Conservation (phyloP, 2,888 invertebrate genomes). For the Rhodophaea formosa region DNA sequence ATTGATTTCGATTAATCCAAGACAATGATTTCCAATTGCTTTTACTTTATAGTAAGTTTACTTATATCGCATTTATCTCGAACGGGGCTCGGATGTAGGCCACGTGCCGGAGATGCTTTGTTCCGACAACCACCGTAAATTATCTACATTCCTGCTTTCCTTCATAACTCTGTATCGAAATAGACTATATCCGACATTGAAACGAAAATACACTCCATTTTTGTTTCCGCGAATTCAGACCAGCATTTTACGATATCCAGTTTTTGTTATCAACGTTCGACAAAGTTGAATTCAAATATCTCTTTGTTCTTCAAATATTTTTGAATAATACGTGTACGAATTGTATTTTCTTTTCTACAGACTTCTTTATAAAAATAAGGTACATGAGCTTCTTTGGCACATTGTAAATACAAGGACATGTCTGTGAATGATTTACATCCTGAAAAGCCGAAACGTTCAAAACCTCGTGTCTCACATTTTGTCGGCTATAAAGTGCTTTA, state of each 20-base stretch:
- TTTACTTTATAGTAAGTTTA: slow-evolving; percentile 38
- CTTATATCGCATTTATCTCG: slow-evolving; percentile 53
- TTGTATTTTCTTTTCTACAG: background rate
- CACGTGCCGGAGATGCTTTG: slow-evolving; percentile 58
- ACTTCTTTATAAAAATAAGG: background rate
- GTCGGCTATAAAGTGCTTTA: slow-evolving; percentile 65
- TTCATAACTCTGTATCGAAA: slow-evolving; percentile 61
- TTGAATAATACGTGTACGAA: background rate
- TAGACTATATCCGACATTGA: slow-evolving; percentile 38
- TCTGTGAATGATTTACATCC: slow-evolving; percentile 38
- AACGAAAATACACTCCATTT: slow-evolving; percentile 31
- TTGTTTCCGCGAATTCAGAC: slow-evolving; percentile 18
- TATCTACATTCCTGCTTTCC: slow-evolving; percentile 61
- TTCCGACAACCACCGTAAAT: slow-evolving; percentile 58
- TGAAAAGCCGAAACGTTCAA: slow-evolving; percentile 40
- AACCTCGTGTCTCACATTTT: slow-evolving; percentile 55
- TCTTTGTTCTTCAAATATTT: slow-evolving; percentile 9
- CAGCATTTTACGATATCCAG: slow-evolving; percentile 5
- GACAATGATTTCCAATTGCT: slow-evolving; percentile 21
- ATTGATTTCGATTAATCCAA: background rate
- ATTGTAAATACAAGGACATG: slow-evolving; percentile 1
- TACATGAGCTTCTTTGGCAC: background rate
- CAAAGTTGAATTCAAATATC: background rate
- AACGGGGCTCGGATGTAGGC: slow-evolving; percentile 56
- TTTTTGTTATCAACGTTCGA: slow-evolving; percentile 2